phyloP scores from a whole-genome alignment of 2,888 invertebrate species.

The Cartodere bifasciata region DNA sequence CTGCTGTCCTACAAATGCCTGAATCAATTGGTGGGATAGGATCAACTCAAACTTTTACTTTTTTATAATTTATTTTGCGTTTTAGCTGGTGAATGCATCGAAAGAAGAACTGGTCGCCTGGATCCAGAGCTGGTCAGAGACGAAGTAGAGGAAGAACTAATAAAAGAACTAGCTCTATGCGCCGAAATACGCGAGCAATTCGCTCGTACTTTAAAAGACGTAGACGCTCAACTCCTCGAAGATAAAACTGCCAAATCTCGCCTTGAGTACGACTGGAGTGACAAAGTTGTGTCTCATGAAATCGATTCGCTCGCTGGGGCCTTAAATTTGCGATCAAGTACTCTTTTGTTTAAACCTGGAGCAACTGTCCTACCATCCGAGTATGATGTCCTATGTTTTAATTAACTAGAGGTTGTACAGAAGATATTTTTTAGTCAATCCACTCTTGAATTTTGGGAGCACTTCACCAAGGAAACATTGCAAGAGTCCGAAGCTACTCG shows the following conservation, averaged over 20 bases:
- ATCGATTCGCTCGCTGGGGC: conserved; percentile 59
- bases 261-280: conserved; percentile 85
- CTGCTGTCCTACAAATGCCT: conserved; percentile 53
- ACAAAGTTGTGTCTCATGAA: conserved; percentile 69
- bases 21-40: conserved; percentile 56
- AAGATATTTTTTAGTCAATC: conserved; percentile 48
- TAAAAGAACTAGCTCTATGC: conserved; percentile 60
- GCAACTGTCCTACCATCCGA: conserved; percentile 66
- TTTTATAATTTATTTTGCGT: too few relatives aligned
- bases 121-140: conserved; percentile 66
- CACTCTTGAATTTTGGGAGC: conserved; percentile 74
- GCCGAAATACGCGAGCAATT: conserved; percentile 53
- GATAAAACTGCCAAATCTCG: conserved; percentile 70
- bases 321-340: conserved; percentile 54
- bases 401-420: not conserved
- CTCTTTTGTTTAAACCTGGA: conserved; percentile 68
- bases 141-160: conserved; percentile 61
- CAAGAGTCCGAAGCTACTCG: conserved; percentile 62
- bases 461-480: conserved; percentile 66
- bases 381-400: conserved; percentile 28
- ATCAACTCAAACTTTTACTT: too few relatives aligned
- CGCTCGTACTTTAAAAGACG: conserved; percentile 47
- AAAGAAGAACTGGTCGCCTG: conserved; percentile 53
- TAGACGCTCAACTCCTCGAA: conserved; percentile 56
- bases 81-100: conserved; percentile 56